Evolutionary conservation across 2,888 invertebrate species (phyloP).

Genomic region (Macrosoma leucophasiata): DNA sequence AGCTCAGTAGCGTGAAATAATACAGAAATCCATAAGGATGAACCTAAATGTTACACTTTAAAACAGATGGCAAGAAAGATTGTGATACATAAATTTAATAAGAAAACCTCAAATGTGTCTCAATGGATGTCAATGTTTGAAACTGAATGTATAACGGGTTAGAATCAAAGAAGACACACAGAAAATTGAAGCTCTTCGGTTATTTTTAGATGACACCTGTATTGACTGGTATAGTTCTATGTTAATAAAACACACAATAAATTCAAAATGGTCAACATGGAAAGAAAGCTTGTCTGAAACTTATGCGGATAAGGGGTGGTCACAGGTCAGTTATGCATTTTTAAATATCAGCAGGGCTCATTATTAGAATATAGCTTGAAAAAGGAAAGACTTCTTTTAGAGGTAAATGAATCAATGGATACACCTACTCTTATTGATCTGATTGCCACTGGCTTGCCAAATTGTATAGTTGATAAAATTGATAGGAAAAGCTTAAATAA

Average conservation of each 20-base stretch:
- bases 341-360: slow-evolving; percentile 7
- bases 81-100: slow-evolving; percentile 6
- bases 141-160: slow-evolving; percentile 9
- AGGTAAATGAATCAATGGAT: too few species aligned
- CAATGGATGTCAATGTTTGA: slow-evolving; percentile 9
- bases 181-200: slow-evolving; percentile 8
- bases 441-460: too few species aligned
- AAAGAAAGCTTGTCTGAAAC: slow-evolving; percentile 8
- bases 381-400: too few species aligned
- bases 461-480: too few species aligned
- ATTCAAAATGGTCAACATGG: slow-evolving; percentile 8
- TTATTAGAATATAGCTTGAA: slow-evolving; percentile 8
- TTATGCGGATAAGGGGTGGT: slow-evolving; percentile 11
- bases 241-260: slow-evolving; percentile 10
- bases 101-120: slow-evolving; percentile 5
- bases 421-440: too few species aligned
- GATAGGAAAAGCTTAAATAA: too few species aligned
- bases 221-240: slow-evolving; percentile 7
- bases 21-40: too few species aligned
- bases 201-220: slow-evolving; percentile 11
- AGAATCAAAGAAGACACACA: too few species aligned
- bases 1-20: too few species aligned
- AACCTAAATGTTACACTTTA: too few species aligned
- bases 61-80: too few species aligned
- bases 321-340: slow-evolving; percentile 5